Percentiles rank a stretch among this genome's conserved stretches.
Evolutionary conservation across 2,888 invertebrate genomes (phyloP).

Genomic region (Homarus gammarus): DNA sequence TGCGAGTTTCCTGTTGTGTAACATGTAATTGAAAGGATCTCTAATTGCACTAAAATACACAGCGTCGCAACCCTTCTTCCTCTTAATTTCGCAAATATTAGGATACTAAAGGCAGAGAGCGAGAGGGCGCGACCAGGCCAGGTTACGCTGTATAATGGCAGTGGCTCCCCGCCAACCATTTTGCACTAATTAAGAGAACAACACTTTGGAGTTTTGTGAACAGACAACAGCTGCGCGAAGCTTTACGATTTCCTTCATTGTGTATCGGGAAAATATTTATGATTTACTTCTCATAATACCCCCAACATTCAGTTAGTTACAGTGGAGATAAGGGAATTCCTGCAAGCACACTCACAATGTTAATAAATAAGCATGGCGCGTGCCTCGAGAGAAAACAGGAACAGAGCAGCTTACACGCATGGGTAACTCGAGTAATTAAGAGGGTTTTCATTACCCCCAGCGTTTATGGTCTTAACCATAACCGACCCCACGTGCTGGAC

Average conservation of each 20-base stretch:
- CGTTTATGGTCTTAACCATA: conserved; percentile 27
- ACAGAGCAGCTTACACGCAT: conserved; percentile 24
- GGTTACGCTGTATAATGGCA: background rate
- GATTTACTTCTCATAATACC: background rate
- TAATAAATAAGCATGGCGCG: too few relatives aligned
- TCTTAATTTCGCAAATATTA: conserved; percentile 21
- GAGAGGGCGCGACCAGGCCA: background rate
- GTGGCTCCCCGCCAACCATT: background rate
- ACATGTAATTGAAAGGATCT: conserved; percentile 47
- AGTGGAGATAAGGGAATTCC: too few relatives aligned
- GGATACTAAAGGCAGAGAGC: background rate
- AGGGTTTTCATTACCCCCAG: conserved; percentile 11
- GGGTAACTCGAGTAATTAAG: conserved; percentile 46
- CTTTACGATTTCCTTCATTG: too few relatives aligned
- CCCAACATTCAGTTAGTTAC: too few relatives aligned
- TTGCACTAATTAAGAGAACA: conserved; percentile 30
- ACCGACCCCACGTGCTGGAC: conserved; percentile 51
- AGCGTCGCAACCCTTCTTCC: background rate
- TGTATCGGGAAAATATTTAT: background rate
- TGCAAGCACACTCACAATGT: too few relatives aligned
- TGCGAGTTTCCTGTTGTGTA: conserved; percentile 10
- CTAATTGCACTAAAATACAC: conserved; percentile 38
- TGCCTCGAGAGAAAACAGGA: conserved; percentile 46
- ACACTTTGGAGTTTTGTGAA: background rate
- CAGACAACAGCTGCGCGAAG: background rate